A percentile compares a stretch with the other conserved stretches of the same genome.
These are phyloP conservation scores for Peromyscus nudipes DNA, from an alignment of 2,797 vertebrate species.

Conservation along the genomic window DNA sequence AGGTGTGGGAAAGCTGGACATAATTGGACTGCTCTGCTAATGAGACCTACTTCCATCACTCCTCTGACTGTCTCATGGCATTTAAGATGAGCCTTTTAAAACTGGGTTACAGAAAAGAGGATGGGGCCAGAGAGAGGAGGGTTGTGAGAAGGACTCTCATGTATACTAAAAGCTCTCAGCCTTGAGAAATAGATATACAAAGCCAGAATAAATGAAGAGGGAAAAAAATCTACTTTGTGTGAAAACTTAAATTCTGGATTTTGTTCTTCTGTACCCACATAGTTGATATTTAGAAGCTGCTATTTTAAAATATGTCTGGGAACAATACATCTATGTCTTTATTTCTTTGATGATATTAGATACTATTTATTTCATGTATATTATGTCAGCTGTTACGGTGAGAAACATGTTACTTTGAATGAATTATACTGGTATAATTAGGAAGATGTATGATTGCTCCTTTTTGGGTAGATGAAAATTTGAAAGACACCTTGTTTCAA, in stretches of 20 bases:
- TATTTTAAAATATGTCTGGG: constrained; percentile 37
- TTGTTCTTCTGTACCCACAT: constrained; percentile 16
- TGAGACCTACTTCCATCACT: constrained; percentile 81
- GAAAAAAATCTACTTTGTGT: not conserved
- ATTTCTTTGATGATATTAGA: not conserved
- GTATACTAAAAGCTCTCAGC: not conserved
- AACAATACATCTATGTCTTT: not conserved
- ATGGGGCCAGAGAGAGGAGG: not conserved
- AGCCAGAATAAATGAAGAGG: not conserved
- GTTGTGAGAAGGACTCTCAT: not conserved
- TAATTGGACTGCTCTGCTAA: constrained; percentile 77
- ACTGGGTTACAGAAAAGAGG: constrained; percentile 69
- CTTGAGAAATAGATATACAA: constrained; percentile 12
- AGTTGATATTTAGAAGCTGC: constrained; percentile 41
- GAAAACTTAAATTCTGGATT: constrained; percentile 47
- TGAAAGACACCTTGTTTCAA: not conserved
- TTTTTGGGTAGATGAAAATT: not conserved
- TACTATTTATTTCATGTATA: constrained; percentile 2
- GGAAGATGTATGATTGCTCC: not conserved
- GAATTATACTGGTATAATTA: constrained; percentile 1
- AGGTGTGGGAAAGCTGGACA: constrained; percentile 40
- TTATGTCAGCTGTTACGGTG: not conserved
- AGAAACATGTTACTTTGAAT: not conserved
- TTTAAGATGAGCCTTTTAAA: constrained; percentile 74
- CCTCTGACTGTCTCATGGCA: constrained; percentile 60